A percentile compares a stretch with the other conserved stretches of the same genome.
Conservation (phyloP, 2,888 invertebrate genomes). For the Sialis fuliginosa region DNA sequence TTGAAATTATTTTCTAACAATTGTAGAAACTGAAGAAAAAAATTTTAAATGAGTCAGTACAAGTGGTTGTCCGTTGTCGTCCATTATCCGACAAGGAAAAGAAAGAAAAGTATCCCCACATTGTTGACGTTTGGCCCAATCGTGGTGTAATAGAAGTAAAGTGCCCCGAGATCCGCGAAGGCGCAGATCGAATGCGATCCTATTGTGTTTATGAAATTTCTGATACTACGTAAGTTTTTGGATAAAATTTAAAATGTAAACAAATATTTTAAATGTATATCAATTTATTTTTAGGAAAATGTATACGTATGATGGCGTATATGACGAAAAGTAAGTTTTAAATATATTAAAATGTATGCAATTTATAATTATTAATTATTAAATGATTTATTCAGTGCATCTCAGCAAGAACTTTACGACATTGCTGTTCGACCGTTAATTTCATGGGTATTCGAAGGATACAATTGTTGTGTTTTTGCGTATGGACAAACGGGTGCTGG, state of each 20-base stretch:
- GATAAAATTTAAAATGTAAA: no score
- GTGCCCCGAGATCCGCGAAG: conserved; percentile 55
- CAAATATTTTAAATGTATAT: no score
- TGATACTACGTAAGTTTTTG: no score
- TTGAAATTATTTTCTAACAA: no score
- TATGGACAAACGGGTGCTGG: conserved; percentile 99
- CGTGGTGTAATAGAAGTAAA: conserved; percentile 81
- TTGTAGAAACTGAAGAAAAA: neutral
- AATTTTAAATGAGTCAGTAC: conserved; percentile 61
- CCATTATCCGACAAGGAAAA: conserved; percentile 84
- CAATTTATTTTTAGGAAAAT: conserved; percentile 34
- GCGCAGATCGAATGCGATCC: conserved; percentile 42
- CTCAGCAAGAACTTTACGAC: conserved; percentile 86
- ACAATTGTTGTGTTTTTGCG: conserved; percentile 98
- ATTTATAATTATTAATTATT: no score
- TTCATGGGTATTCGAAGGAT: conserved; percentile 88
- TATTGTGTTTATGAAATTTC: no score
- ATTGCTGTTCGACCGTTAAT: conserved; percentile 91
- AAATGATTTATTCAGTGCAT: conserved; percentile 35
- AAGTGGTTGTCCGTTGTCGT: conserved; percentile 92
- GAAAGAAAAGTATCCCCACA: conserved; percentile 51
- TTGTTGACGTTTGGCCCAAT: conserved; percentile 70
- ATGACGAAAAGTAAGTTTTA: conserved; percentile 55
- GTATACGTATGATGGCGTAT: conserved; percentile 96
- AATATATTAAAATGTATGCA: no score